Conservation (phyloP, 1,140 invertebrate genomes). For the Scaptodrosophila lebanonensis region DNA sequence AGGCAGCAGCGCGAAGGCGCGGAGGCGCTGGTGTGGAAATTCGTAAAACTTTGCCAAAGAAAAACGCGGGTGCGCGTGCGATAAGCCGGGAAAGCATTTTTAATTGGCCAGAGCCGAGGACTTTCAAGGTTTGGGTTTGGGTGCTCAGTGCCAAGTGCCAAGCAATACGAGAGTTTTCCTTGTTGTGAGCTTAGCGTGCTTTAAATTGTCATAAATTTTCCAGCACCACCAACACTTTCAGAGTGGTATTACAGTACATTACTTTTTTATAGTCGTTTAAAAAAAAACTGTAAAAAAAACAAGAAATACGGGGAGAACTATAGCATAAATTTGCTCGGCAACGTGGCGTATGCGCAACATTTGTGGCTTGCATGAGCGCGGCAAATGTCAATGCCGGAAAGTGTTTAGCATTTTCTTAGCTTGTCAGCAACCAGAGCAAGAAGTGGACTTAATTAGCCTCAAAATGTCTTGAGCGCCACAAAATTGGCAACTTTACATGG, state of each 20-base stretch:
- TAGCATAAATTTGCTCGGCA: conserved; percentile 52
- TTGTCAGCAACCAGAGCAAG: conserved; percentile 19
- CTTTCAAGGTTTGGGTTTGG: conserved; percentile 24
- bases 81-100: conserved; percentile 65
- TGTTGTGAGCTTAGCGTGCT: too few species aligned
- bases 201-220: conserved; percentile 70
- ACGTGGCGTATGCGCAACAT: conserved; percentile 66
- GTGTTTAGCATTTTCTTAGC: conserved; percentile 56
- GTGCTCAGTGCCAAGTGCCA: conserved; percentile 20
- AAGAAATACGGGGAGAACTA: conserved; percentile 12
- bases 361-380: conserved; percentile 18
- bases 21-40: conserved; percentile 44
- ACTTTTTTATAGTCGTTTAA: conserved; percentile 43
- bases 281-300: conserved; percentile 3
- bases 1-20: conserved; percentile 5
- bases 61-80: conserved; percentile 51
- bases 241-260: conserved; percentile 4
- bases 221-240: conserved; percentile 40
- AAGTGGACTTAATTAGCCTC: conserved; percentile 68
- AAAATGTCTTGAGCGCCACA: conserved; percentile 41
- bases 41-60: conserved; percentile 46
- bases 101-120: conserved; percentile 45
- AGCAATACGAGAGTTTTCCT: too few species aligned
- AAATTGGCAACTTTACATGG: conserved; percentile 60
- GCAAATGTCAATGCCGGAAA: conserved; percentile 71